phyloP scores from a whole-genome alignment of 2,888 invertebrate genomes.

The Hartigia nigra region DNA sequence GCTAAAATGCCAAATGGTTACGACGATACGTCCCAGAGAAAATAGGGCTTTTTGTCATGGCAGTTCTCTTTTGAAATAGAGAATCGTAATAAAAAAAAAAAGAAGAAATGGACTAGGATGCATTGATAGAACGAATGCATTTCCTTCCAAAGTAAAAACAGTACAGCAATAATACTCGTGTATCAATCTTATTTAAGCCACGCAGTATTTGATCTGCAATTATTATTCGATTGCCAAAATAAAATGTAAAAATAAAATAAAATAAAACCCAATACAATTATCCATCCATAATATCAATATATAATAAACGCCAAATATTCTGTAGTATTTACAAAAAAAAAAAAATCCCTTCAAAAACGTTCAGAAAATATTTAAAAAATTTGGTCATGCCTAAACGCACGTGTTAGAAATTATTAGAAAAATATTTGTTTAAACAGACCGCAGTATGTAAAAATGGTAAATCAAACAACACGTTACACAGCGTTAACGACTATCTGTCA shows the following conservation, averaged over 20 bases:
- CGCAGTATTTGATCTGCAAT: background rate
- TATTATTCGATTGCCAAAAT: background rate
- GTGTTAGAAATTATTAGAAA: background rate
- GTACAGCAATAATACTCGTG: background rate
- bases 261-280: no score
- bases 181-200: background rate
- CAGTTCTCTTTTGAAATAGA: background rate
- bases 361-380: background rate
- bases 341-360: no score
- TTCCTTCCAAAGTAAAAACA: background rate
- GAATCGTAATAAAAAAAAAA: background rate
- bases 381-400: background rate
- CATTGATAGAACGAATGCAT: background rate
- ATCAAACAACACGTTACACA: background rate
- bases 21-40: constrained; percentile 33
- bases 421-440: background rate
- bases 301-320: background rate
- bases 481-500: constrained; percentile 49
- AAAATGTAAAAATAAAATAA: background rate
- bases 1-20: constrained; percentile 63
- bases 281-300: no score
- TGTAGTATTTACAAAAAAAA: background rate
- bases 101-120: background rate
- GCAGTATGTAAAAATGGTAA: background rate
- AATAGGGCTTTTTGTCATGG: background rate